These are phyloP conservation scores for Psephotus haematonotus DNA, from an alignment of 2,113 vertebrate species.

Conservation along the genomic window DNA sequence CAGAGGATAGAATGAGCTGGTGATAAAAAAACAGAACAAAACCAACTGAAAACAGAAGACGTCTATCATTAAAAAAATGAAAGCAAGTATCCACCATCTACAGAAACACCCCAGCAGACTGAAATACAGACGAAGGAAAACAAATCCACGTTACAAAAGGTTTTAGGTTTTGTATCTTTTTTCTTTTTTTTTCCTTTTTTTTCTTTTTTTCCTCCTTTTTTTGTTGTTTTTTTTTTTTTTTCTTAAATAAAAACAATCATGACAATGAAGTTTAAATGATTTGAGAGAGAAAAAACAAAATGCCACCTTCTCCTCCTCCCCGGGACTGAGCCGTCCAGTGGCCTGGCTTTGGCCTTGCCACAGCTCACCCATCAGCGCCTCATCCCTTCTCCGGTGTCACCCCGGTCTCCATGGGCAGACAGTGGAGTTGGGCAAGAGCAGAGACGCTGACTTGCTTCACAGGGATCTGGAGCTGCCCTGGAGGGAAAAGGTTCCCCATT, in stretches of 20 bases:
- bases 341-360: neutral
- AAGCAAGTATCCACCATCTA: conserved; percentile 63
- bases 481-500: conserved; percentile 28
- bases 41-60: conserved; percentile 59
- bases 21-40: conserved; percentile 28
- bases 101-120: conserved; percentile 40
- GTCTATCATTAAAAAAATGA: conserved; percentile 52
- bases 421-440: neutral
- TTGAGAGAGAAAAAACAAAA: conserved; percentile 3
- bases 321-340: neutral
- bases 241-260: conserved; percentile 64
- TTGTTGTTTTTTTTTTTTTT: conserved; percentile 27
- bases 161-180: conserved; percentile 38
- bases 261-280: conserved; percentile 61
- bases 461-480: conserved; percentile 23
- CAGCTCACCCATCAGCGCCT: neutral
- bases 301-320: conserved; percentile 42
- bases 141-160: conserved; percentile 64
- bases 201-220: conserved; percentile 10
- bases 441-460: neutral
- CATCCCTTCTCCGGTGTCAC: neutral
- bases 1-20: conserved; percentile 59
- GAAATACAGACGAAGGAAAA: conserved; percentile 61
- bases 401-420: neutral
- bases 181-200: conserved; percentile 6